Percentiles rank a stretch among this genome's conserved stretches.
These are phyloP conservation scores for Miltochrista miniata DNA, from an alignment of 2,888 invertebrate genomes.

Conservation along the genomic window DNA sequence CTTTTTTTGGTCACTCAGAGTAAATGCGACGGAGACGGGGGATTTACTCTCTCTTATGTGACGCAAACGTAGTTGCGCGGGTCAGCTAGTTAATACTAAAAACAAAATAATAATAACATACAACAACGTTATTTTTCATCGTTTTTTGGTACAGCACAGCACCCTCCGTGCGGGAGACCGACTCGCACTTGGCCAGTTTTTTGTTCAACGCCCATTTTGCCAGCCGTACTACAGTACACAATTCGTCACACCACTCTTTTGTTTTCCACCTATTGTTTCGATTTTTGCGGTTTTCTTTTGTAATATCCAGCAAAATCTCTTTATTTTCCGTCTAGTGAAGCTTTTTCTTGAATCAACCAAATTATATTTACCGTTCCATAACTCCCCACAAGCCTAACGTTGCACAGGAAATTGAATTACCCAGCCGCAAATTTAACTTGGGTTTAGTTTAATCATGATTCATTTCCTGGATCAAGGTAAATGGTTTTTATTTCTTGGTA, in stretches of 20 bases:
- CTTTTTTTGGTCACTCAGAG: too few species aligned
- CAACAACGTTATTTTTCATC: too few species aligned
- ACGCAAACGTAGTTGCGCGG: too few species aligned
- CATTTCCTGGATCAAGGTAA: conserved; percentile 31
- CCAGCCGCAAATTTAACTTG: conserved; percentile 25
- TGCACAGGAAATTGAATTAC: conserved; percentile 27
- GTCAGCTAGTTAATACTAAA: too few species aligned
- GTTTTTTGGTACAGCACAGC: too few species aligned
- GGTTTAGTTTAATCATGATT: conserved; percentile 44
- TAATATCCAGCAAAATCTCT: conserved; percentile 57
- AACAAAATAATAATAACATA: too few species aligned
- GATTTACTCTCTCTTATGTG: too few species aligned
- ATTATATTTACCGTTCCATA: conserved; percentile 30
- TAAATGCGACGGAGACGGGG: too few species aligned
- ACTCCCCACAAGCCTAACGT: conserved; percentile 4
- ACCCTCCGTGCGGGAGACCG: too few species aligned
- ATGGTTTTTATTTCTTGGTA: conserved; percentile 28
- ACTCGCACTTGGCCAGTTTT: too few species aligned
- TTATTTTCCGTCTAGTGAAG: conserved; percentile 52
- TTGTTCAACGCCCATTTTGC: conserved; percentile 26
- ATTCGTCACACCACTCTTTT: conserved; percentile 52
- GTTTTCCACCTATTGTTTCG: conserved; percentile 59
- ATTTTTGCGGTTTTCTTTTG: conserved; percentile 64
- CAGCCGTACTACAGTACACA: conserved; percentile 36
- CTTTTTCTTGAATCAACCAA: conserved; percentile 45